Base-by-base conservation (phyloP, 2,797 vertebrate species). In the Epinephelus malabaricus region DNA sequence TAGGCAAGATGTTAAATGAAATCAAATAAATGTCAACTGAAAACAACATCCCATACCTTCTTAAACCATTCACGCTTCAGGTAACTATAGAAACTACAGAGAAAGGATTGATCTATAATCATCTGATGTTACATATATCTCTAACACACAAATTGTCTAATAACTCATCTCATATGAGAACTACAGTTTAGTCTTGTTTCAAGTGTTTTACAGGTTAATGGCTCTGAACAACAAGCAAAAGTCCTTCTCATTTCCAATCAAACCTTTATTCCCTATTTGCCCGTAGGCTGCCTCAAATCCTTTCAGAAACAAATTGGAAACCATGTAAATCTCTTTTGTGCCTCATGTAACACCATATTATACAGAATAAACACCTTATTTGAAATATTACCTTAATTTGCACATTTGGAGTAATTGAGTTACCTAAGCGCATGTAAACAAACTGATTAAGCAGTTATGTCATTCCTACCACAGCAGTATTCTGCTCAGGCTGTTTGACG, bases 21-120 rank as follows among this genome's bases (percentile, higher is more conserved):
- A 51, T 62, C 17, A 34, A 1, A 64, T 56, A 70, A 51, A 54
- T 38, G 58, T 55, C 40, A 59, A 43, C 53, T 25, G 60, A 73
- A 45, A 67, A 18, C 46, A 54, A 27, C 18, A 62, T 53, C 21
- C 7, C 19, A 38, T 64, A 5, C 14, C 43, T 2, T 9, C 9
- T 34, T 8, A 47, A 66, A 25, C 0, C 21, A 30, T 47, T 62
- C 61, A 63, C 12, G 18, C 14, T 6, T 10, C 8, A 3, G 45
- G 63, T 58, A n/a, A 40, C 5, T 21, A 46, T 17, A 8, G 25
- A 10, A 43, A 43, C 40, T 11, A 38, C 34, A 43, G 40, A 12
- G 45, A 21, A 65, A 54, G 21, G 1, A 17, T 7, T 59, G 43
- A 3, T 12, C 3, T 5, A 17, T 66, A 50, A 71, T 23, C 2